Evolutionary conservation across 1,140 invertebrate genomes (phyloP).

Genomic region (Pachypsylla venusta): DNA sequence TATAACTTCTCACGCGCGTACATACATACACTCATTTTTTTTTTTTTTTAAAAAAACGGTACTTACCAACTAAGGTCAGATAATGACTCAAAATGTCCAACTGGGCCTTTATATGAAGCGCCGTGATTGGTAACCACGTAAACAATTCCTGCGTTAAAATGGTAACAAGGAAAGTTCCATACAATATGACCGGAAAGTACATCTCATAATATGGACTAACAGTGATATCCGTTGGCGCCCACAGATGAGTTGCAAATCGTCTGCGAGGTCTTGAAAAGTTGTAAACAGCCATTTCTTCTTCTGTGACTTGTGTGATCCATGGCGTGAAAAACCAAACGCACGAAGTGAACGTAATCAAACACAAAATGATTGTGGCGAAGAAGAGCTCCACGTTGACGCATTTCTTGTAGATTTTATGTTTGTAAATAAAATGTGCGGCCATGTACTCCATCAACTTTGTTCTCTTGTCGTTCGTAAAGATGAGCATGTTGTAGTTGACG

Average conservation of each 20-base stretch:
- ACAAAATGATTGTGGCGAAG: neutral
- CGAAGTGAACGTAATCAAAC: neutral
- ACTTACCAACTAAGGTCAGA: neutral
- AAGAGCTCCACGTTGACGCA: neutral
- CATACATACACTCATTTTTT: no score
- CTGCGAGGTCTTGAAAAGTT: neutral
- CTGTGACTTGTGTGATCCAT: neutral
- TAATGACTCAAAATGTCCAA: conserved; percentile 1
- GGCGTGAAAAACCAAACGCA: neutral
- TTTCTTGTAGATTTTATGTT: neutral
- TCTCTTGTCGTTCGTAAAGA: conserved; percentile 5
- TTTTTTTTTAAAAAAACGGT: no score
- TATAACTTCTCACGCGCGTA: no score
- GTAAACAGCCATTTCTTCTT: neutral
- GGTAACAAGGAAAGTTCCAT: neutral
- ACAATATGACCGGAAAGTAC: neutral
- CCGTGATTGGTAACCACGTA: neutral
- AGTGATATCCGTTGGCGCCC: neutral
- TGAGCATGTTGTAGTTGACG: neutral
- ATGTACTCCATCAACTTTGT: neutral
- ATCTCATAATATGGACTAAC: neutral
- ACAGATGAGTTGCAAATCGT: conserved; percentile 1
- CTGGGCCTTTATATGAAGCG: conserved; percentile 1
- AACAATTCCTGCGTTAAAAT: neutral
- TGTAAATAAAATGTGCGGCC: neutral